Percentiles rank a stretch among this genome's conserved stretches.
Evolutionary conservation across 2,797 vertebrate species (phyloP).

Genomic region (Limnodromus scolopaceus): DNA sequence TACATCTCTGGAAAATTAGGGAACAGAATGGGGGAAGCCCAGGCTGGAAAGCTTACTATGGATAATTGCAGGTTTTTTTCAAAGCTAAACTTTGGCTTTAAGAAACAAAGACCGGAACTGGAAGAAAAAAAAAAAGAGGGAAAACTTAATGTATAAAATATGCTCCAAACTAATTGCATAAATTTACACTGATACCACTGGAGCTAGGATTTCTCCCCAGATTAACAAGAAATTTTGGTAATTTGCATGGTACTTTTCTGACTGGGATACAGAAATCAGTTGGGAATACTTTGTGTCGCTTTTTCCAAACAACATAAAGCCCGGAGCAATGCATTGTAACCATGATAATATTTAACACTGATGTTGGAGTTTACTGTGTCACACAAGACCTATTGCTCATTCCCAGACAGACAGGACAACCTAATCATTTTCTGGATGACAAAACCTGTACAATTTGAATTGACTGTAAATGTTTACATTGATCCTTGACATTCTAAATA

Average conservation of each 20-base stretch:
- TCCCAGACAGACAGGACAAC: neutral
- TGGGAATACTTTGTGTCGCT: neutral
- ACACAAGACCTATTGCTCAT: neutral
- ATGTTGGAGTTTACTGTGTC: neutral
- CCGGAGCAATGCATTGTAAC: neutral
- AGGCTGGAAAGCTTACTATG: neutral
- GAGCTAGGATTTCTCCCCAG: neutral
- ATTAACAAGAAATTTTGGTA: neutral
- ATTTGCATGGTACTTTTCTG: neutral
- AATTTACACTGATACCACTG: neutral
- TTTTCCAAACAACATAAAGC: neutral
- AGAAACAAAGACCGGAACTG: neutral
- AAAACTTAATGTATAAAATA: neutral
- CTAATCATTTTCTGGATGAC: neutral
- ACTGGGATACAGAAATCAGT: neutral
- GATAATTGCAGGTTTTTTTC: neutral
- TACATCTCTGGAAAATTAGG: neutral
- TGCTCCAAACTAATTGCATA: neutral
- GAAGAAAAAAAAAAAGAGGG: neutral
- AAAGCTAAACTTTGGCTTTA: neutral
- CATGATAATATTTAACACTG: neutral
- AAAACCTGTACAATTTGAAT: neutral
- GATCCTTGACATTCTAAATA: neutral
- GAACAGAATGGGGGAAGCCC: neutral
- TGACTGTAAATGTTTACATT: neutral